These are phyloP conservation scores for Liolophura sinensis DNA, from an alignment of 1,140 invertebrate species.

Conservation along the genomic window DNA sequence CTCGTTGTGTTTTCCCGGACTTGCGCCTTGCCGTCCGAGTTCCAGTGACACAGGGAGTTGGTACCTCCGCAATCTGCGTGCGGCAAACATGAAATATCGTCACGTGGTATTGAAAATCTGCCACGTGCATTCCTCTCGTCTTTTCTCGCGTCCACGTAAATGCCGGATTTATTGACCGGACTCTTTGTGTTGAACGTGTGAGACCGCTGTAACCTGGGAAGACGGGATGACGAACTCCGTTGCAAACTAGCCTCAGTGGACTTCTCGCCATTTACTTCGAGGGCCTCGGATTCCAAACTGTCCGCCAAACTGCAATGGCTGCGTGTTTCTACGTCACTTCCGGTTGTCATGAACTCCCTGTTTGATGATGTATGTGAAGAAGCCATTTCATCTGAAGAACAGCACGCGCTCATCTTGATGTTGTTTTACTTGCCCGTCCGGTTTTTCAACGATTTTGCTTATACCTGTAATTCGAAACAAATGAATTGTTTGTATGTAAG, in stretches of 20 bases:
- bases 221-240: background rate
- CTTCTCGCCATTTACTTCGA: background rate
- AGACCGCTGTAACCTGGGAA: background rate
- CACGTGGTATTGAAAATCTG: background rate
- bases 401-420: background rate
- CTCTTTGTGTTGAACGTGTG: background rate
- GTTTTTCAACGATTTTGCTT: background rate
- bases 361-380: background rate
- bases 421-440: background rate
- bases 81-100: slow-evolving; percentile 2
- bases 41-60: slow-evolving; percentile 10
- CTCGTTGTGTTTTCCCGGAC: background rate
- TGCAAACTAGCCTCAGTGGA: no score
- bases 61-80: background rate
- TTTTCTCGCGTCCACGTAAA: background rate
- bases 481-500: background rate
- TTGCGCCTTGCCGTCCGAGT: slow-evolving; percentile 28
- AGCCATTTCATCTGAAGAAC: background rate
- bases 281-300: slow-evolving; percentile 1
- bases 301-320: slow-evolving; percentile 3
- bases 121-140: background rate
- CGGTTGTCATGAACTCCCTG: no score
- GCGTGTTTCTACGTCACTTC: no score
- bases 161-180: background rate
- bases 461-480: background rate